Percentiles rank a stretch among this genome's conserved stretches.
phyloP scores from a whole-genome alignment of 2,888 invertebrate genomes.

The Drosophila mimica region DNA sequence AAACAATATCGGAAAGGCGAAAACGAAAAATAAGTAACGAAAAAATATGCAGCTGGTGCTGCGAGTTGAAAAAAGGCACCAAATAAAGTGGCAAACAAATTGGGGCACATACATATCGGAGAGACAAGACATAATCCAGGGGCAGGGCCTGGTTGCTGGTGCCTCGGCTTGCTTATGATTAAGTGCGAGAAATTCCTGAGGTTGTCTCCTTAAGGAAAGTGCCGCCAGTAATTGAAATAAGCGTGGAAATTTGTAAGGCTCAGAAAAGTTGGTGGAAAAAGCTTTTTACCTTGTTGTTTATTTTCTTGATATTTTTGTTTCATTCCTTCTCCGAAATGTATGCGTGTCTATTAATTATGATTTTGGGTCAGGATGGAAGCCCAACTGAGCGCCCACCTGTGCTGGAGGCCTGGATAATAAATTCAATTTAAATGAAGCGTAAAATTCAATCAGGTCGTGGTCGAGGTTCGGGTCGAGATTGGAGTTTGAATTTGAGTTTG shows the following conservation, averaged over 20 bases:
- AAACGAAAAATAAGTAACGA: slow-evolving; percentile 5
- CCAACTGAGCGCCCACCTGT: slow-evolving; percentile 59
- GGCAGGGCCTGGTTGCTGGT: slow-evolving; percentile 29
- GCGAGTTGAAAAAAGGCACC: slow-evolving; percentile 37
- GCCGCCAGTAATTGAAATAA: slow-evolving; percentile 75
- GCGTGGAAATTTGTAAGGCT: slow-evolving; percentile 75
- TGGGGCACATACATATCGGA: slow-evolving; percentile 74
- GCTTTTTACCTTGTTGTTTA: slow-evolving; percentile 47
- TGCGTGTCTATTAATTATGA: slow-evolving; percentile 76
- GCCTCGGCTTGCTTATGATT: slow-evolving; percentile 58
- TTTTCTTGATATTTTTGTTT: slow-evolving; percentile 6
- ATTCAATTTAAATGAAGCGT: slow-evolving; percentile 82
- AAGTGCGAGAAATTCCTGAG: slow-evolving; percentile 72
- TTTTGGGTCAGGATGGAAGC: slow-evolving; percentile 50
- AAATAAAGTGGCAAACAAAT: slow-evolving; percentile 77
- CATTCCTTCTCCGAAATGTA: slow-evolving; percentile 47
- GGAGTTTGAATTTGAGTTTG: slow-evolving; percentile 31
- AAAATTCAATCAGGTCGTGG: slow-evolving; percentile 79
- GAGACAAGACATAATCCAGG: slow-evolving; percentile 62
- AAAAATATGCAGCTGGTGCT: slow-evolving; percentile 48
- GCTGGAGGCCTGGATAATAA: slow-evolving; percentile 63
- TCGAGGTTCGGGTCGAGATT: slow-evolving; percentile 38
- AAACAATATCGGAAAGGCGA: slow-evolving; percentile 67
- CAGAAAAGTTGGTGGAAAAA: slow-evolving; percentile 48
- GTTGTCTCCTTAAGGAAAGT: slow-evolving; percentile 48